Conservation (phyloP, 2,888 invertebrate species). For the Agriotes lineatus region DNA sequence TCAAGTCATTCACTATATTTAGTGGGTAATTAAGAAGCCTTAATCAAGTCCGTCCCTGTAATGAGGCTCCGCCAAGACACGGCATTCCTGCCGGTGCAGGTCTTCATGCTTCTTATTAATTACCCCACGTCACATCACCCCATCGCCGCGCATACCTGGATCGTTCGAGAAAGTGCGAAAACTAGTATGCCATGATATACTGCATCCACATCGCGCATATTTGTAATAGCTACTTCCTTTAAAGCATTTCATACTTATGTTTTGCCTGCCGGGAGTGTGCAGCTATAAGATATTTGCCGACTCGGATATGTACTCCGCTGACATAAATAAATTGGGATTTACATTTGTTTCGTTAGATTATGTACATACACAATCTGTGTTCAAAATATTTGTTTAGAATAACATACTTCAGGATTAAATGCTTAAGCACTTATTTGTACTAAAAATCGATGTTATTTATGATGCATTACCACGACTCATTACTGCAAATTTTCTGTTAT, state of each 20-base stretch:
- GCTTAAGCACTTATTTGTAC: conserved; percentile 4
- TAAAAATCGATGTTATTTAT: background rate
- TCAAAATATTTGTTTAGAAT: conserved; percentile 19
- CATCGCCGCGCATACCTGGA: conserved; percentile 43
- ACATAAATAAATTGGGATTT: conserved; percentile 24
- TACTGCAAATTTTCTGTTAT: background rate
- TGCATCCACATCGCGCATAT: conserved; percentile 46
- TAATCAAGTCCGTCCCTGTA: conserved; percentile 28
- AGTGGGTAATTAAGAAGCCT: conserved; percentile 16
- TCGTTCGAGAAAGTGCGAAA: conserved; percentile 48
- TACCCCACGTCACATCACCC: conserved; percentile 23
- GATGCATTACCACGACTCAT: background rate
- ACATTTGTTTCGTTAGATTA: conserved; percentile 25
- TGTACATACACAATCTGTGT: conserved; percentile 22
- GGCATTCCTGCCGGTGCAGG: conserved; percentile 19
- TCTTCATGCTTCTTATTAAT: conserved; percentile 37
- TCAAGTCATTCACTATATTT: conserved; percentile 8
- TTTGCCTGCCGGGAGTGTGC: conserved; percentile 42
- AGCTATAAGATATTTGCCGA: conserved; percentile 56
- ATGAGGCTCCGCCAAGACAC: conserved; percentile 1
- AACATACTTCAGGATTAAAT: conserved; percentile 18
- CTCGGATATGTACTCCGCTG: conserved; percentile 49
- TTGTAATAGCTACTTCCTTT: conserved; percentile 48
- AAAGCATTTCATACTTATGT: conserved; percentile 42
- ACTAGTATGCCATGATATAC: conserved; percentile 54